Evolutionary conservation across 2,113 vertebrate species (phyloP).

Genomic region (Trachemys scripta): DNA sequence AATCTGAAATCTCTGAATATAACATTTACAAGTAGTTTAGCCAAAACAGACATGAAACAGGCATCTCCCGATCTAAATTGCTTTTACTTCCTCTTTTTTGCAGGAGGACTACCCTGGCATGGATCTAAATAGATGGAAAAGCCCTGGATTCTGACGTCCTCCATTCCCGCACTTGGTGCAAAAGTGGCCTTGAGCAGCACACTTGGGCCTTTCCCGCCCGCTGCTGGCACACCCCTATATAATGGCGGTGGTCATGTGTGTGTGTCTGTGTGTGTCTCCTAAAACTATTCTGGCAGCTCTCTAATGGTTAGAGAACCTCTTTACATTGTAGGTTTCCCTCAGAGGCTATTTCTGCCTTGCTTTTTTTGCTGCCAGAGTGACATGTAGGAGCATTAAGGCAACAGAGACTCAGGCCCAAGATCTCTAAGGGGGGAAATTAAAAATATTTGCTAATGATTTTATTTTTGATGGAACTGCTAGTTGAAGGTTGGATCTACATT

Average conservation of each 20-base stretch:
- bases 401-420: neutral
- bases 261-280: neutral
- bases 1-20: neutral
- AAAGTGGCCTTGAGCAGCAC: neutral
- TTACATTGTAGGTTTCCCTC: neutral
- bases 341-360: neutral
- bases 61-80: neutral
- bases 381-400: too few species aligned
- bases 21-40: neutral
- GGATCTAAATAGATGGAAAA: neutral
- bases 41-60: neutral
- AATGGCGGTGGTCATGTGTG: neutral
- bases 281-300: neutral
- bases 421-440: neutral
- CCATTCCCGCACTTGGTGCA: neutral
- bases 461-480: neutral
- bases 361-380: neutral
- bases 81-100: neutral
- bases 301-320: neutral
- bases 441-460: neutral
- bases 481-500: neutral
- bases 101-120: neutral
- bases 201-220: neutral
- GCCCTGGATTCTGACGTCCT: neutral
- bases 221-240: neutral